A percentile compares a stretch with the other conserved stretches of the same genome.
Conservation (phyloP, 2,113 vertebrate species). For the Colinus virginianus region DNA sequence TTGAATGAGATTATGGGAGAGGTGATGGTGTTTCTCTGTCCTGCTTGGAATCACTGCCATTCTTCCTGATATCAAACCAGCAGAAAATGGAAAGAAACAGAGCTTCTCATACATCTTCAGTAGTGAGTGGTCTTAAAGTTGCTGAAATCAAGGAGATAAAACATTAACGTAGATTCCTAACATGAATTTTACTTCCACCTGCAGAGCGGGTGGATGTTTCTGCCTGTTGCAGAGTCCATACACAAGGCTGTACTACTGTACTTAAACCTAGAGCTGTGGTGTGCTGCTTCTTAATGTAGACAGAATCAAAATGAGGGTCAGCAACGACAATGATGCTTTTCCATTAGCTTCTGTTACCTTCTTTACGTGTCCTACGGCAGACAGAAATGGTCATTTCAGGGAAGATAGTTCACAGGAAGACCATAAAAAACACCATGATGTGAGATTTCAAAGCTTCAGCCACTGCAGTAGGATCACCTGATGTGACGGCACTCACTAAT, state of each 20-base stretch:
- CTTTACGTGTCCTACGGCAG: neutral
- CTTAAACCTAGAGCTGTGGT: neutral
- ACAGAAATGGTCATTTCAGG: neutral
- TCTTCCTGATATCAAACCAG: neutral
- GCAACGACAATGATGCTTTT: neutral
- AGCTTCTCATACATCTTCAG: neutral
- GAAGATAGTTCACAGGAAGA: neutral
- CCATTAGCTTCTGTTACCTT: neutral
- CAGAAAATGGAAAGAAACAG: neutral
- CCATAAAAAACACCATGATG: accelerated
- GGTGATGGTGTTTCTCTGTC: neutral
- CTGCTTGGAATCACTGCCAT: neutral
- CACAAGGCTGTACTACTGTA: neutral
- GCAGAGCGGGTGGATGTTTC: neutral
- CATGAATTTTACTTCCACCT: neutral
- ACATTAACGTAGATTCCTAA: neutral
- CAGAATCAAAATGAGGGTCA: neutral
- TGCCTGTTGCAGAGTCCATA: neutral
- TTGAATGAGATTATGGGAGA: neutral
- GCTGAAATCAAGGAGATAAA: neutral
- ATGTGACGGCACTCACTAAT: neutral
- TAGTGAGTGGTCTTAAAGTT: neutral
- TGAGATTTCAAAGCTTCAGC: neutral
- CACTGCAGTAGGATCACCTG: neutral
- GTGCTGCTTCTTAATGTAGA: neutral